Conservation (phyloP, 2,888 invertebrate species). For the Drosophila formosana region DNA sequence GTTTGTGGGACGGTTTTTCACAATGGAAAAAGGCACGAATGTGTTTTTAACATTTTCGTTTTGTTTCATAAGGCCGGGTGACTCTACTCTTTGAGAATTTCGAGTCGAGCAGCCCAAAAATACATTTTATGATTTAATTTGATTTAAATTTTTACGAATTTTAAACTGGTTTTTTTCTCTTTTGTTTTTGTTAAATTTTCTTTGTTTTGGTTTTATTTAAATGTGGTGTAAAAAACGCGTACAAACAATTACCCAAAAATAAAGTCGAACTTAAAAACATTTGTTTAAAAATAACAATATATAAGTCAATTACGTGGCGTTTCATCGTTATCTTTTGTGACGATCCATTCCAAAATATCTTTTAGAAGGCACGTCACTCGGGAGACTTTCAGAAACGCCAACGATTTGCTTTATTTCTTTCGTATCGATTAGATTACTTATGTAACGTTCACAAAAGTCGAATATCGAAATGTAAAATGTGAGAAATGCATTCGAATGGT, state of each 20-base stretch:
- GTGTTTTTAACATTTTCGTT: constrained; percentile 64
- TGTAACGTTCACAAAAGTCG: constrained; percentile 26
- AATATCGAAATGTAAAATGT: neutral
- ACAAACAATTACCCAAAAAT: constrained; percentile 67
- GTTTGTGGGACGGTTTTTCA: constrained; percentile 78
- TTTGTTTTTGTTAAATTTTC: constrained; percentile 3
- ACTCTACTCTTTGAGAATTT: constrained; percentile 63
- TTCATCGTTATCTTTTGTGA: neutral
- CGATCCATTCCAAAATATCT: neutral
- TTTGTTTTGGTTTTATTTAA: constrained; percentile 28
- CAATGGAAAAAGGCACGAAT: constrained; percentile 82
- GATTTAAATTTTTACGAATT: constrained; percentile 38
- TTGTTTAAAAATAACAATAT: constrained; percentile 35
- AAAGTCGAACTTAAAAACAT: constrained; percentile 53
- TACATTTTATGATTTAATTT: constrained; percentile 46
- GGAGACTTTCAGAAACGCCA: constrained; percentile 13
- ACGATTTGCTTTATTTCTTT: constrained; percentile 17
- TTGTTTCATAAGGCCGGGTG: constrained; percentile 36
- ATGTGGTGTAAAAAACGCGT: constrained; percentile 59
- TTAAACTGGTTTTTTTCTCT: constrained; percentile 48
- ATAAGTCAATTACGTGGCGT: constrained; percentile 25
- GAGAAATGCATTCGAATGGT: neutral
- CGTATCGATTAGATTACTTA: constrained; percentile 26
- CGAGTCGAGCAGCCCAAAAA: constrained; percentile 41
- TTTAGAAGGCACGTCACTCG: neutral